Evolutionary conservation across 2,113 vertebrate species (phyloP).

Genomic region (Meles meles): DNA sequence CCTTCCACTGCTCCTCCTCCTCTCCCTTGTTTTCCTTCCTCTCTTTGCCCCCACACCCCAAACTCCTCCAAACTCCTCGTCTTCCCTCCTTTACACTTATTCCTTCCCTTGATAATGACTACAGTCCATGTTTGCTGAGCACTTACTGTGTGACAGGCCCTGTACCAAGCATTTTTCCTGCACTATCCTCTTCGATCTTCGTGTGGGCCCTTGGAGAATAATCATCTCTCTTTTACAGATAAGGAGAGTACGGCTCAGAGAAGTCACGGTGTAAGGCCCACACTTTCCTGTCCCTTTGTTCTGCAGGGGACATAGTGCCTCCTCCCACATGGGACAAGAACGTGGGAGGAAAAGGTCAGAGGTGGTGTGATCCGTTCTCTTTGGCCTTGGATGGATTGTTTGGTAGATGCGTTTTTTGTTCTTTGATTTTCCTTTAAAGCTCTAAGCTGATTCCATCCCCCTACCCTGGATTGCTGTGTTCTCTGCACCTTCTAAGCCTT

Average conservation of each 20-base stretch:
- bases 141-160: neutral
- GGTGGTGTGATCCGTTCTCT: accelerated
- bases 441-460: neutral
- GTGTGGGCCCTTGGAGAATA: neutral
- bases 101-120: neutral
- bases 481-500: neutral
- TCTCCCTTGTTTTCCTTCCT: too few relatives aligned
- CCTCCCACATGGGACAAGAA: accelerated
- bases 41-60: too few relatives aligned
- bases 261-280: neutral
- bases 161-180: neutral
- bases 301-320: neutral
- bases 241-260: neutral
- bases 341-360: neutral
- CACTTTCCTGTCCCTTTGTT: neutral
- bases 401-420: neutral
- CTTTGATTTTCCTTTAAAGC: neutral
- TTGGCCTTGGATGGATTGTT: neutral
- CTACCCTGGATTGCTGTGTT: neutral
- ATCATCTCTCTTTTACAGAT: neutral
- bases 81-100: neutral
- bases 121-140: neutral
- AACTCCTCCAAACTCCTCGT: neutral
- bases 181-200: neutral
- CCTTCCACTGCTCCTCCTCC: neutral